Evolutionary conservation across 2,888 invertebrate genomes (phyloP), one percentile per base, ranked within the genome.

Genomic region (Frankliniella intonsa): DNA sequence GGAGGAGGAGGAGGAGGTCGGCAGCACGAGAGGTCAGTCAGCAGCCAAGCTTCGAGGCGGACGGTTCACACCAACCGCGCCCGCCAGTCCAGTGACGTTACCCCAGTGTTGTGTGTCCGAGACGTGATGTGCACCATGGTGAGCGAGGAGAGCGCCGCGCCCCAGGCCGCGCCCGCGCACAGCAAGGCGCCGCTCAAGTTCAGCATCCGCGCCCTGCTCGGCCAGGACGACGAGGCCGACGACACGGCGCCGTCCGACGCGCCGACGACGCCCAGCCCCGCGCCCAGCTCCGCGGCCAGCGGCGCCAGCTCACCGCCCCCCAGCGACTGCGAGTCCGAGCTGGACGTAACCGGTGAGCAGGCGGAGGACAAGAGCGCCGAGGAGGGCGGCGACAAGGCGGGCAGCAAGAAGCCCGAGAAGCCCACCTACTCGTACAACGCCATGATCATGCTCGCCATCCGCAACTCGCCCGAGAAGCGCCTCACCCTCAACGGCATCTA

Each of bases 361-460:
- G 88, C 81, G 86, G 85, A 82, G 86, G 88, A 69, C 69, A 76
- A 76, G 92, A 93, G 84, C 69, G 22, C 69, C 69, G 69, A 76
- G 69, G 69, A 76, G 25, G 69, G 69, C 69, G 69, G 69, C 69
- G 69, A 76, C 69, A 76, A 76, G 69, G 22, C 69, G 1, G 69
- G 69, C 55, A 91, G 93, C 86, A 93, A 93, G 85, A 94, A 93
- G 86, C 93, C 93, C 87, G 97, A 97, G 86, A 99, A 99, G 86
- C 99, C 99, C 0, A 96, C 97, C 0, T 99, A 96, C 90, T 98
- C 97, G 87, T 99, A 99, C 90, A 99, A 99, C 89, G 98, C 99
- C 0, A 91, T 99, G 80, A 99, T 99, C 86, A 99, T 99, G 98
- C 99, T 99, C 98, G 99, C 99, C 10, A 99, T 99, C 81, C 90